Conservation (phyloP, 2,888 invertebrate species). For the Lasioglossum zephyrum region DNA sequence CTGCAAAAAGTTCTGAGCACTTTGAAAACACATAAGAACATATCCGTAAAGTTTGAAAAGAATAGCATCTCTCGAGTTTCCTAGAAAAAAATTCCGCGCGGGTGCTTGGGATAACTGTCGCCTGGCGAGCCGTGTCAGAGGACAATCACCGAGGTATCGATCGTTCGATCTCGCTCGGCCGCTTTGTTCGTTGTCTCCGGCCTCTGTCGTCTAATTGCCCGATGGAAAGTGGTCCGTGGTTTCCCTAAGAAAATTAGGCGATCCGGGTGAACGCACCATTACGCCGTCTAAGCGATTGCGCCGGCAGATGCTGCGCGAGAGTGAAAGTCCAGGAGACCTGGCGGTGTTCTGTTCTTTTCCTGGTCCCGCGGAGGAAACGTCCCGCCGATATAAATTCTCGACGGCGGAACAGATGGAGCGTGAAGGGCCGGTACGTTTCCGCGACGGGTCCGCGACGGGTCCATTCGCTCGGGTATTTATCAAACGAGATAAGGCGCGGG, state of each 20-base stretch:
- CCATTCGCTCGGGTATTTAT: conserved; percentile 16
- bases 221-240: conserved; percentile 45
- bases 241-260: conserved; percentile 52
- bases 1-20: not conserved
- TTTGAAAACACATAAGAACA: not conserved
- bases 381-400: conserved; percentile 46
- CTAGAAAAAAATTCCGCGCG: not conserved
- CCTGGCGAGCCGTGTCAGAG: not conserved
- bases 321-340: conserved; percentile 62
- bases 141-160: conserved; percentile 1
- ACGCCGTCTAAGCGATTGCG: conserved; percentile 53
- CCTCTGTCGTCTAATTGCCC: conserved; percentile 35
- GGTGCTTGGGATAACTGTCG: not conserved
- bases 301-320: conserved; percentile 66
- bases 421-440: conserved; percentile 33
- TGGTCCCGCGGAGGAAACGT: conserved; percentile 62
- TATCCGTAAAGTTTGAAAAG: not conserved
- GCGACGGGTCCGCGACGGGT: not conserved
- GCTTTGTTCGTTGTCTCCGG: not conserved
- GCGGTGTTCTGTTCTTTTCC: conserved; percentile 55
- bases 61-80: not conserved
- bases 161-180: not conserved
- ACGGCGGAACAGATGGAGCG: conserved; percentile 28
- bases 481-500: not conserved
- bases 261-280: conserved; percentile 64